phyloP scores from a whole-genome alignment of 2,113 vertebrate species.

The Steatornis caripensis region DNA sequence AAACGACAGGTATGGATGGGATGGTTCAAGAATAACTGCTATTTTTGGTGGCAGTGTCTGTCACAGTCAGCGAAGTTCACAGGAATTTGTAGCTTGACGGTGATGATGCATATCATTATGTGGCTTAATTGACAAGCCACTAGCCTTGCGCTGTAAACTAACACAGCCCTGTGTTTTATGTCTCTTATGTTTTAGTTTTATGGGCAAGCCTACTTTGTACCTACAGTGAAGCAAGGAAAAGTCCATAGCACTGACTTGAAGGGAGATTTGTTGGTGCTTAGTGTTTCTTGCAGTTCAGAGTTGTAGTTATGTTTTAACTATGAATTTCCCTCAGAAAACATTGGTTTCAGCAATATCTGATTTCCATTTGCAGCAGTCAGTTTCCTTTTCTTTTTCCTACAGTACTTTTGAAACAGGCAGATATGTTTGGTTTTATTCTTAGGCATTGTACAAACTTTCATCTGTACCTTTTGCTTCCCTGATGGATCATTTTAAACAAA shows the following conservation, averaged over 20 bases:
- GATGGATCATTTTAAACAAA: neutral
- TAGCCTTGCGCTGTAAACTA: neutral
- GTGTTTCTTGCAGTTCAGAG: neutral
- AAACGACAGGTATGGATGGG: slow-evolving; percentile 85
- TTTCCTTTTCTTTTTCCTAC: neutral
- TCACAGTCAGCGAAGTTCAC: neutral
- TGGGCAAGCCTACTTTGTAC: neutral
- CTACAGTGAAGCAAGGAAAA: neutral
- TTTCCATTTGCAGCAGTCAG: neutral
- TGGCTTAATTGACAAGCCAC: neutral
- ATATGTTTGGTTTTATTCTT: neutral
- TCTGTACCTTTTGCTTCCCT: neutral
- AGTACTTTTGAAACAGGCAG: neutral
- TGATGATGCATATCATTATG: neutral
- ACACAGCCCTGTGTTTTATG: neutral
- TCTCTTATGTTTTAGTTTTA: neutral
- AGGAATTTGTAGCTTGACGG: neutral
- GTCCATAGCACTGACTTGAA: neutral
- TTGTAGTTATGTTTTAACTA: neutral
- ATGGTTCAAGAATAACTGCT: neutral
- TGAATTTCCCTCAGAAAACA: neutral
- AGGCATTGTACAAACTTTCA: neutral
- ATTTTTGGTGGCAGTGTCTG: neutral
- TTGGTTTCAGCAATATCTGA: neutral
- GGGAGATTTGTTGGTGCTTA: neutral